Evolutionary conservation across 2,888 invertebrate species (phyloP).

Genomic region (Hemistola chrysoprasaria): DNA sequence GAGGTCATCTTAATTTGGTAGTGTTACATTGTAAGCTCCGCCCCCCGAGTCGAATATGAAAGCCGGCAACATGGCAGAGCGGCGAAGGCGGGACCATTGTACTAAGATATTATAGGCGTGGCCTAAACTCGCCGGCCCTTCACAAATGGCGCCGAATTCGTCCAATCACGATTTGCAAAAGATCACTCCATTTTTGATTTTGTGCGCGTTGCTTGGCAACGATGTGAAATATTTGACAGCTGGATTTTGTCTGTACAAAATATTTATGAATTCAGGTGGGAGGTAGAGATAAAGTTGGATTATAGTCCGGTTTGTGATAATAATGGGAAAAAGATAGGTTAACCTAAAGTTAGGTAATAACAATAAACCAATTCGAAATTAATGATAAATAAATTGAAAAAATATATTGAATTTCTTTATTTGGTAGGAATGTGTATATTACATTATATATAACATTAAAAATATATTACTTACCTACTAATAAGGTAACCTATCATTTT

Average conservation of each 20-base stretch:
- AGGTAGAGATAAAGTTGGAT: too few relatives aligned
- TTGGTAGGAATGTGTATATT: too few relatives aligned
- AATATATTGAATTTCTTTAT: too few relatives aligned
- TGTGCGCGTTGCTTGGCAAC: constrained; percentile 40
- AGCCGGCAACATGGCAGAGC: constrained; percentile 62
- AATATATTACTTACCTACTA: too few relatives aligned
- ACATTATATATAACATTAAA: too few relatives aligned
- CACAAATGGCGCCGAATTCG: constrained; percentile 75
- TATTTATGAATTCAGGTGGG: too few relatives aligned
- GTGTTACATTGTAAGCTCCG: constrained; percentile 47
- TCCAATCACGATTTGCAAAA: constrained; percentile 60
- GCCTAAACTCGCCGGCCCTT: constrained; percentile 61
- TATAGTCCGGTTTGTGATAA: too few relatives aligned
- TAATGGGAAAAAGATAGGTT: too few relatives aligned
- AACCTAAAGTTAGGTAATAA: too few relatives aligned
- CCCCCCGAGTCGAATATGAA: constrained; percentile 48
- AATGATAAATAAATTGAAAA: too few relatives aligned
- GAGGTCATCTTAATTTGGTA: constrained; percentile 33
- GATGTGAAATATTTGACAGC: constrained; percentile 22
- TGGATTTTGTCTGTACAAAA: constrained; percentile 13
- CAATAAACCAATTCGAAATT: too few relatives aligned
- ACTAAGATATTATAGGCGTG: constrained; percentile 58
- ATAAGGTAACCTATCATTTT: too few relatives aligned
- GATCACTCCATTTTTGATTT: constrained; percentile 46
- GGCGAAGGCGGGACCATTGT: constrained; percentile 51